Evolutionary conservation across 2,113 vertebrate genomes (phyloP), one percentile per base, ranked within the genome.

Genomic region (Nannospalax galili): DNA sequence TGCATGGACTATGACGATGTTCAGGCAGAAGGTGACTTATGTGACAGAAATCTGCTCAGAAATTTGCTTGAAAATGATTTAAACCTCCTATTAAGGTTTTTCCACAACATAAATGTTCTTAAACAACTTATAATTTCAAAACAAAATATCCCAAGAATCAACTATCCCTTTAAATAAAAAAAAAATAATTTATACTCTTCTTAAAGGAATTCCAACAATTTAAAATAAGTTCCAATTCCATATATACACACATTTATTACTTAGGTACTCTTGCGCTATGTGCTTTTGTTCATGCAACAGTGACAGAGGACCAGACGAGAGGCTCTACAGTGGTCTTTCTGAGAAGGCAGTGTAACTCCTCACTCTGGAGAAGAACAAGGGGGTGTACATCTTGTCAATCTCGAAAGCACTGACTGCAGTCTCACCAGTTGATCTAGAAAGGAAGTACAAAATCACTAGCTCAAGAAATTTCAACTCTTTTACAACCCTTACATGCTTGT

Each of bases 321-420:
- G 30, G 89, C 97, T 98, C 97, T 99, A 99, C 94, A 99, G 99
- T 2, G 99, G 99, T 97, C 99, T 99, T 97, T 99, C 99, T 2
- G 99, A 99, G 97, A 98, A 98, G 1, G 99, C 99, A n/a, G 99
- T 99, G 97, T 99, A 99, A 98, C 99, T 99, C 98, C 99, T 99
- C 97, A 99, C 99, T 93, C 99, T 99, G 97, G 99, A 99, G 97
- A 99, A 99, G 98, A 98, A 99, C 98, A 99, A 98, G 37, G 99
- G 99, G 7, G 99, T 98, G 97, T 99, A 99, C 99, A 99, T 99
- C 98, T 99, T 99, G 98, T 99, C 99, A 69, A 99, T 98, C 96
- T 99, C 99, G 26, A 99, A 99, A 45, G 99, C 98, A 32, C 99
- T 99, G 95, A 99, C 98, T 60, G 99, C 99, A 0, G 99, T 99